phyloP scores from a whole-genome alignment of 1,140 invertebrate genomes.

The Arctopsyche grandis region DNA sequence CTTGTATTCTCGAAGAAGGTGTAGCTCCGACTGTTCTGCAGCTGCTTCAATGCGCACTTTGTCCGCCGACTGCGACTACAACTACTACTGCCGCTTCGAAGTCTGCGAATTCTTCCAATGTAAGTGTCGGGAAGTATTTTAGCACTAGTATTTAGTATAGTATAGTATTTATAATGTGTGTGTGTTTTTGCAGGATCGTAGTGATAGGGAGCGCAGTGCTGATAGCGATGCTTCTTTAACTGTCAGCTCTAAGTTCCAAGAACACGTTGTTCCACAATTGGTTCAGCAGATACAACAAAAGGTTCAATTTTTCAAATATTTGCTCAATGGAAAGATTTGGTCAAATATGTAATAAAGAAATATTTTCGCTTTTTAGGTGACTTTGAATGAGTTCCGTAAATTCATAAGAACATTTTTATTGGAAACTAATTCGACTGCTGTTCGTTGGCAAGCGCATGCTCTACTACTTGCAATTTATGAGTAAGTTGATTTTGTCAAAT shows the following conservation, averaged over 20 bases:
- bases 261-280: constrained; percentile 61
- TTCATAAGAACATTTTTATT: constrained; percentile 92
- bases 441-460: constrained; percentile 95
- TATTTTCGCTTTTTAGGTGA: constrained; percentile 59
- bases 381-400: constrained; percentile 66
- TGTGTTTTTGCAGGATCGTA: constrained; percentile 52
- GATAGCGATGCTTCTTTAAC: constrained; percentile 63
- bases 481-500: constrained; percentile 62
- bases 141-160: background rate
- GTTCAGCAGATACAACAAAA: constrained; percentile 64
- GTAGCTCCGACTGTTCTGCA: constrained; percentile 92
- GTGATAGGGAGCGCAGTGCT: constrained; percentile 63
- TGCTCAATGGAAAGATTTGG: background rate
- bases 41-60: constrained; percentile 87
- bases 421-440: constrained; percentile 91
- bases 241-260: constrained; percentile 65
- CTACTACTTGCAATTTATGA: constrained; percentile 87
- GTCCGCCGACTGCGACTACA: constrained; percentile 63
- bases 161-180: background rate
- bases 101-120: constrained; percentile 47
- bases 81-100: constrained; percentile 39
- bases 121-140: constrained; percentile 21
- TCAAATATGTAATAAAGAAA: too few species aligned
- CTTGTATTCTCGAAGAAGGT: constrained; percentile 89
- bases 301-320: constrained; percentile 54